Evolutionary conservation across 2,113 vertebrate genomes (phyloP).

Genomic region (Delphinus delphis): DNA sequence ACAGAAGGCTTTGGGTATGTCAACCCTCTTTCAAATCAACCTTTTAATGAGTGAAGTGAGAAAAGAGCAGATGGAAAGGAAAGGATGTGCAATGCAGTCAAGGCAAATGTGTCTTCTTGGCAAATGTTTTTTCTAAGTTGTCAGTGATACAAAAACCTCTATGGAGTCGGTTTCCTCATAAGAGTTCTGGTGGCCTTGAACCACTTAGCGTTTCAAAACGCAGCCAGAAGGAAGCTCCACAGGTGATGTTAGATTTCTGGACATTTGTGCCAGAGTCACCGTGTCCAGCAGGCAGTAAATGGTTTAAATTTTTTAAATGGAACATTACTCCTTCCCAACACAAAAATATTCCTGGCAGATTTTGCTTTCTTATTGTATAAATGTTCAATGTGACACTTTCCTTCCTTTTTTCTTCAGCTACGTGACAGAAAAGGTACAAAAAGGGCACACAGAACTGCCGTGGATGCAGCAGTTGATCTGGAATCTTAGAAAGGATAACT

Average conservation of each 20-base stretch:
- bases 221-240: not conserved
- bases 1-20: not conserved
- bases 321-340: not conserved
- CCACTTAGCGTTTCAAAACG: not conserved
- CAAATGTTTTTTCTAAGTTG: not conserved
- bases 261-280: not conserved
- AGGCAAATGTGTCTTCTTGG: not conserved
- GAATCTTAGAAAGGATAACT: not conserved
- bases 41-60: slow-evolving; percentile 9
- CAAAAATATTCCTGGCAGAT: not conserved
- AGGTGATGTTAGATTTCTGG: not conserved
- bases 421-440: not conserved
- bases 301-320: not conserved
- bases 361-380: not conserved
- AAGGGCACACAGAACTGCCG: not conserved
- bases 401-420: not conserved
- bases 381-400: not conserved
- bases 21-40: not conserved
- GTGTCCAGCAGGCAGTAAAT: not conserved
- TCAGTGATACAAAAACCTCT: not conserved
- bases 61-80: not conserved
- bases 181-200: not conserved
- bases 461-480: not conserved
- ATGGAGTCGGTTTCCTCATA: not conserved
- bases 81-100: not conserved